Base-by-base conservation (phyloP, 2,113 vertebrate species). In the Perognathus longimembris region DNA sequence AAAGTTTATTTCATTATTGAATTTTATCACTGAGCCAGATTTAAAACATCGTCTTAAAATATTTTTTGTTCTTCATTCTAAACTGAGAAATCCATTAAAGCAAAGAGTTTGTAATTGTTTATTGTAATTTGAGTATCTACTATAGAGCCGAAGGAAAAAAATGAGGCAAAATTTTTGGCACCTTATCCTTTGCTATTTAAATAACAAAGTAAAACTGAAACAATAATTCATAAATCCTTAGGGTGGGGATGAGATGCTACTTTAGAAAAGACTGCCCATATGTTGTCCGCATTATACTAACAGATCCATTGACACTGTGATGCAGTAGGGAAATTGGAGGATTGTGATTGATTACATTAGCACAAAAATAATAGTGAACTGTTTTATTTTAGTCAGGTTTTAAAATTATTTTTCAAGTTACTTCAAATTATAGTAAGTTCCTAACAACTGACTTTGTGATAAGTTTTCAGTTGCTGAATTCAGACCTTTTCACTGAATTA, bases 391-490 rank as follows among this genome's bases (percentile, higher is more conserved):
- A 54, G 17, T 70, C 85, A 89, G 38, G 67, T 89, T 89, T 93
- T 88, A 0, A 14, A 54, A 54, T 54, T 92, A n/a, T 75, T 76
- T 73, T 92, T 30, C 64, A 81, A 54, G 26, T 54, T 92, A 88
- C 79, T 92, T 83, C 75, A 42, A 69, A 71, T 95, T 92, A 94
- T 95, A 92, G 64, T 45, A 94, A 96, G 96, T 8, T 11, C 45
- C 45, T 97, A 97, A 79, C 34, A 96, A 83, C 40, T 89, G 64
- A 74, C 64, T 89, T 64, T 66, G 81, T 95, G 79, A 74, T 69
- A 90, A 66, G 85, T 87, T 92, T 91, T 92, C 90, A 86, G 36
- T 93, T 95, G 92, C 84, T 78, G 96, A 96, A 89, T 85, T 91
- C 92, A 77, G 21, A 85, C 78, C 86, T 83, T 92, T 96, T 92